Percentiles rank a stretch among this genome's conserved stretches.
Evolutionary conservation across 2,113 vertebrate species (phyloP).

Genomic region (Charina bottae): DNA sequence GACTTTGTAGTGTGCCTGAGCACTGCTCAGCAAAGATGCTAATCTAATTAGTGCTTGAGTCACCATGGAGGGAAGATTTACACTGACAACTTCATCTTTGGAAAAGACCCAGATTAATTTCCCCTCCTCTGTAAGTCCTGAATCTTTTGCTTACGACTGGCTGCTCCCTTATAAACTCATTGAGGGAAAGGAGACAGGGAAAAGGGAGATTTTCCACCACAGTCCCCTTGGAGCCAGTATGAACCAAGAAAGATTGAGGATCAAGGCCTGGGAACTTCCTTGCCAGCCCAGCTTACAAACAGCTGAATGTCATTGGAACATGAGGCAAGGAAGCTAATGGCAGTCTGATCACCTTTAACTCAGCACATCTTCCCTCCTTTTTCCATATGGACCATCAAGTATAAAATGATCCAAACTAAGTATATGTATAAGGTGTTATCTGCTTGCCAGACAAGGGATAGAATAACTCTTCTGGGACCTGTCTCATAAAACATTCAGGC

Average conservation of each 20-base stretch:
- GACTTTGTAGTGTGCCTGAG: background rate
- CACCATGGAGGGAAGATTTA: conserved; percentile 29
- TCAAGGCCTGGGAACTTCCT: conserved; percentile 35
- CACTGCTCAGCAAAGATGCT: conserved; percentile 25
- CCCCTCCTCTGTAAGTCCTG: background rate
- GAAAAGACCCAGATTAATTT: background rate
- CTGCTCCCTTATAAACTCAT: conserved; percentile 22
- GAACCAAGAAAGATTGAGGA: conserved; percentile 16
- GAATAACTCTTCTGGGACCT: background rate
- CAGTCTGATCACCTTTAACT: background rate
- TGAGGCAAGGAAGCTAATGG: background rate
- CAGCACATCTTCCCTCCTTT: background rate
- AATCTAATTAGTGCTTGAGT: conserved; percentile 33
- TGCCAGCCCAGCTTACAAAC: conserved; percentile 1
- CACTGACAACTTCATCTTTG: conserved; percentile 20
- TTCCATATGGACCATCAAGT: background rate
- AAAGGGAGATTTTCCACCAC: background rate
- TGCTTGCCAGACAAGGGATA: background rate
- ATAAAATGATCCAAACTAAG: conserved; percentile 6
- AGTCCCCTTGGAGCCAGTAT: conserved; percentile 8
- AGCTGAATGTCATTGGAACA: conserved; percentile 21
- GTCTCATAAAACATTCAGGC: conserved; percentile 4
- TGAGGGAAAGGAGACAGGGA: background rate
- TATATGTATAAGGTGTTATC: background rate
- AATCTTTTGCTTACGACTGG: conserved; percentile 7